A percentile compares a stretch with the other conserved stretches of the same genome.
These are phyloP conservation scores for Etheostoma cragini DNA, from an alignment of 2,113 vertebrate species.

Conservation along the genomic window DNA sequence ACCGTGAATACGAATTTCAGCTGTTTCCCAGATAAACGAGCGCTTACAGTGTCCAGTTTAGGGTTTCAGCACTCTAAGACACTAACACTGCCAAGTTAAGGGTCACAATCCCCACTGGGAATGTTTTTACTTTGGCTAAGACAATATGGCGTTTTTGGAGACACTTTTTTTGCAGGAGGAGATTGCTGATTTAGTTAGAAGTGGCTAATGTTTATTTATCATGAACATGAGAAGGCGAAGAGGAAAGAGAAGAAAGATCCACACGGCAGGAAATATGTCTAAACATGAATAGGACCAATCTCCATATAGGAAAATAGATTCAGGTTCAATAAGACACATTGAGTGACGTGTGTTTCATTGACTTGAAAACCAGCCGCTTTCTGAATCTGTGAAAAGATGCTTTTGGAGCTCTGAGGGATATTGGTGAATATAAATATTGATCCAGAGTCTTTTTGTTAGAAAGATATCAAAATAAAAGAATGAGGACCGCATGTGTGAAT, in stretches of 20 bases:
- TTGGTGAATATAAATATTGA: conserved; percentile 69
- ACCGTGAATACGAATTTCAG: conserved; percentile 83
- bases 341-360: conserved; percentile 15
- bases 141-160: conserved; percentile 11
- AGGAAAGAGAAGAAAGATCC: conserved; percentile 25
- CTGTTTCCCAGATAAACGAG: conserved; percentile 63
- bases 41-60: conserved; percentile 36
- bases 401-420: conserved; percentile 48
- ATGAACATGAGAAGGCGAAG: conserved; percentile 29
- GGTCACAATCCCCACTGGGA: not conserved
- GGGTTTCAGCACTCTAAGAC: conserved; percentile 50
- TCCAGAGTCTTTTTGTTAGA: conserved; percentile 55
- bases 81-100: conserved; percentile 2
- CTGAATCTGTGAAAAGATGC: conserved; percentile 29
- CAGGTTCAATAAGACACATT: conserved; percentile 28
- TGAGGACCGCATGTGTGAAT: conserved; percentile 48
- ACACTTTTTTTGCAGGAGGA: conserved; percentile 59
- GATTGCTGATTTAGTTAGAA: conserved; percentile 81
- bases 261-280: conserved; percentile 50
- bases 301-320: conserved; percentile 65
- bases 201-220: conserved; percentile 73
- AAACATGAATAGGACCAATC: conserved; percentile 58
- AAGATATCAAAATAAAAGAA: conserved; percentile 66
- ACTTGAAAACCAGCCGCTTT: conserved; percentile 9
- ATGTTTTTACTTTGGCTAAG: conserved; percentile 29